Evolutionary conservation across 2,888 invertebrate genomes (phyloP).

Genomic region (Acleris laterana): DNA sequence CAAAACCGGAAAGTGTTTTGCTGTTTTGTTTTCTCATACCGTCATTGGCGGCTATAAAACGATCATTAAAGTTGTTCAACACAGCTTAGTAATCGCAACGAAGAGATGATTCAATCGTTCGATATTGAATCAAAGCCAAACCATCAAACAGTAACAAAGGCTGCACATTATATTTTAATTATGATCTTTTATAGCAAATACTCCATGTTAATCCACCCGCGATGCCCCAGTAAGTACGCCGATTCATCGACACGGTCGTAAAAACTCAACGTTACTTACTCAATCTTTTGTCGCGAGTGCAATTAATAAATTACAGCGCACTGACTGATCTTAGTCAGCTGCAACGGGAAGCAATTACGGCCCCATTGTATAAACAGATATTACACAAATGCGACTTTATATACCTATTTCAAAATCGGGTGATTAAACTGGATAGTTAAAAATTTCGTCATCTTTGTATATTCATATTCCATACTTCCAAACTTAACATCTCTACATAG

Average conservation of each 20-base stretch:
- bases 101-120: too few relatives aligned
- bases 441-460: too few relatives aligned
- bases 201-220: neutral
- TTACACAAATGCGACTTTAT: conserved; percentile 45
- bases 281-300: conserved; percentile 44
- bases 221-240: conserved; percentile 1
- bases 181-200: neutral
- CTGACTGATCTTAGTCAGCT: conserved; percentile 42
- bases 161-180: too few relatives aligned
- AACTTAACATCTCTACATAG: too few relatives aligned
- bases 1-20: conserved; percentile 25
- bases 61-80: too few relatives aligned
- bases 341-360: conserved; percentile 45
- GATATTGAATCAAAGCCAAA: too few relatives aligned
- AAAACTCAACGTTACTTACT: conserved; percentile 45
- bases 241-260: conserved; percentile 9
- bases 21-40: conserved; percentile 17
- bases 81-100: too few relatives aligned
- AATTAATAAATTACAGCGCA: conserved; percentile 42
- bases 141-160: too few relatives aligned
- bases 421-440: too few relatives aligned
- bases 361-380: conserved; percentile 45
- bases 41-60: neutral
- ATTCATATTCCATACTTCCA: too few relatives aligned
- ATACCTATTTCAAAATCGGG: neutral